Conservation (phyloP, 1,140 invertebrate species). For the Acromyrmex echinatior region DNA sequence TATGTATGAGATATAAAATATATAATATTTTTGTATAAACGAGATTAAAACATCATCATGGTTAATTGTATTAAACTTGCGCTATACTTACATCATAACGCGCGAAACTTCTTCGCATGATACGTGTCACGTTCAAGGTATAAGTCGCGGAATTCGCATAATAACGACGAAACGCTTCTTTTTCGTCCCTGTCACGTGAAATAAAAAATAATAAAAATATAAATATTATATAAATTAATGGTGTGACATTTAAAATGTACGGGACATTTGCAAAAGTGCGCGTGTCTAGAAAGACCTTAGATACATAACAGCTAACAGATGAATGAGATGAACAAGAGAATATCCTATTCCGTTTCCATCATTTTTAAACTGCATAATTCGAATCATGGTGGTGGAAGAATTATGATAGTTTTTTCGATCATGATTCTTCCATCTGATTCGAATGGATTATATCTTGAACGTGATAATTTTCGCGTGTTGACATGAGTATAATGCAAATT, state of each 20-base stretch:
- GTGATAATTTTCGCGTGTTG: too few relatives aligned
- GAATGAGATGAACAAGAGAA: conserved; percentile 53
- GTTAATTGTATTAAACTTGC: background rate
- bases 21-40: background rate
- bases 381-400: background rate
- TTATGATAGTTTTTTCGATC: too few relatives aligned
- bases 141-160: conserved; percentile 45
- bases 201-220: conserved; percentile 62
- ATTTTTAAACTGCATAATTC: background rate
- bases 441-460: too few relatives aligned
- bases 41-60: background rate
- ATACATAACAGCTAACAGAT: conserved; percentile 78
- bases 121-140: conserved; percentile 68
- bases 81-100: conserved; percentile 78
- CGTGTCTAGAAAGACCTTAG: conserved; percentile 65
- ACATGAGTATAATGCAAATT: too few relatives aligned
- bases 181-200: conserved; percentile 14
- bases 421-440: too few relatives aligned
- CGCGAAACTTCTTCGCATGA: conserved; percentile 79
- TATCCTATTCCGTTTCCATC: background rate
- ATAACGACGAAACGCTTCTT: conserved; percentile 41
- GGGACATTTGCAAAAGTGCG: conserved; percentile 73
- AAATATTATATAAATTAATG: conserved; percentile 65
- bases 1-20: background rate
- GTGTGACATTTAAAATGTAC: conserved; percentile 72